These are phyloP conservation scores for Apogon talboti DNA, from an alignment of 2,797 vertebrate species.

Conservation along the genomic window DNA sequence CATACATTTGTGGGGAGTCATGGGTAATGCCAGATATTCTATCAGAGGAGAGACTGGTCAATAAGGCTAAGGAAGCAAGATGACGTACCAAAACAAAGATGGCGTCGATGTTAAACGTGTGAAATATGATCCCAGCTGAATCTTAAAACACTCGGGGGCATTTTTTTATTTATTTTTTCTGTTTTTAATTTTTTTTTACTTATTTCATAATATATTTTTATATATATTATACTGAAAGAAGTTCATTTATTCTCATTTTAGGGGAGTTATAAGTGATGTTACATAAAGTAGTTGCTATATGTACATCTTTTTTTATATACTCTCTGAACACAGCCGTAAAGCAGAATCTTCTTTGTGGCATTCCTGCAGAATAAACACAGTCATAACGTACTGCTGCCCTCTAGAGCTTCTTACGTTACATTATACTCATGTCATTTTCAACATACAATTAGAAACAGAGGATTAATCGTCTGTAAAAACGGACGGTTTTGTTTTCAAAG, in stretches of 20 bases:
- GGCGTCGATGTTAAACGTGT: background rate
- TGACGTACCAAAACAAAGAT: slow-evolving; percentile 29
- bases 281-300: accelerated
- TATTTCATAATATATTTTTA: too few species aligned
- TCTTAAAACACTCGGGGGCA: accelerated
- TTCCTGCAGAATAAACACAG: background rate
- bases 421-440: too few species aligned
- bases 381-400: slow-evolving; percentile 34
- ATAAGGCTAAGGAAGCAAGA: background rate
- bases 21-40: slow-evolving; percentile 69
- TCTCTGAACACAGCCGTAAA: slow-evolving; percentile 51
- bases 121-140: accelerated
- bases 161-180: background rate
- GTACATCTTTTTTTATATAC: background rate
- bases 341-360: slow-evolving; percentile 34
- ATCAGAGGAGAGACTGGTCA: slow-evolving; percentile 1
- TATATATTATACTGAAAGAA: background rate
- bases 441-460: too few species aligned
- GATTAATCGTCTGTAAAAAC: too few species aligned
- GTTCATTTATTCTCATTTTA: accelerated
- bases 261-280: background rate
- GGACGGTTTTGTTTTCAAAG: too few species aligned
- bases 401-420: background rate
- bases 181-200: too few species aligned
- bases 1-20: slow-evolving; percentile 58